phyloP scores from a whole-genome alignment of 2,113 vertebrate species.

The Tetraodon nigroviridis region DNA sequence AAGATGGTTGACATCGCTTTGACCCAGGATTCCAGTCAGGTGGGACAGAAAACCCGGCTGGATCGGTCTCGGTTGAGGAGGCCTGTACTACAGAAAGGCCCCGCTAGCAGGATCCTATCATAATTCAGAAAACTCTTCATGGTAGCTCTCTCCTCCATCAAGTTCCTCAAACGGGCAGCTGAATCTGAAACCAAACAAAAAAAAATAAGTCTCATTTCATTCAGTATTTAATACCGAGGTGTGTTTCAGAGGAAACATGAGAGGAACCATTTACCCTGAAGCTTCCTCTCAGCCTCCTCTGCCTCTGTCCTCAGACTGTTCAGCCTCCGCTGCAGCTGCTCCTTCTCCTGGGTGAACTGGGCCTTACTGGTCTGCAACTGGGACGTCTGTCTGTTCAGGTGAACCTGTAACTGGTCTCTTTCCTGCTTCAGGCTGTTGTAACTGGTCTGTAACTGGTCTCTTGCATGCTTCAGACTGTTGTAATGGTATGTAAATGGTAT shows the following conservation, averaged over 20 bases:
- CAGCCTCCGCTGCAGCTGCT: background rate
- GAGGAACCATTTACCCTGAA: background rate
- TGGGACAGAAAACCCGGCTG: too few species aligned
- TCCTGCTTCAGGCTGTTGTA: background rate
- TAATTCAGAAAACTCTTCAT: background rate
- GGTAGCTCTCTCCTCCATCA: background rate
- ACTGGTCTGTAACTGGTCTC: background rate
- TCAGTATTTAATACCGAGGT: background rate
- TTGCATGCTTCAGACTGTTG: background rate
- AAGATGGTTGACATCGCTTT: too few species aligned
- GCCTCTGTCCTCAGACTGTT: background rate
- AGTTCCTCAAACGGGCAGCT: background rate
- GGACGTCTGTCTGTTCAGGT: too few species aligned
- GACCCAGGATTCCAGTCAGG: too few species aligned
- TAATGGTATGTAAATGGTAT: conserved; percentile 1
- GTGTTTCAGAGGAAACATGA: too few species aligned
- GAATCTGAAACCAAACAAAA: background rate
- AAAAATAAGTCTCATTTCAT: background rate
- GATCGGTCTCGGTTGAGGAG: background rate
- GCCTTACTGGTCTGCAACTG: background rate
- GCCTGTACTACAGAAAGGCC: background rate
- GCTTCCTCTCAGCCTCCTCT: background rate
- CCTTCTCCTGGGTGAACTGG: background rate
- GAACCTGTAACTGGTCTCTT: background rate
- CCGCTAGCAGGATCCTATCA: background rate